These are phyloP conservation scores for Drosophila mimetica DNA, from an alignment of 2,888 invertebrate genomes.

Conservation along the genomic window DNA sequence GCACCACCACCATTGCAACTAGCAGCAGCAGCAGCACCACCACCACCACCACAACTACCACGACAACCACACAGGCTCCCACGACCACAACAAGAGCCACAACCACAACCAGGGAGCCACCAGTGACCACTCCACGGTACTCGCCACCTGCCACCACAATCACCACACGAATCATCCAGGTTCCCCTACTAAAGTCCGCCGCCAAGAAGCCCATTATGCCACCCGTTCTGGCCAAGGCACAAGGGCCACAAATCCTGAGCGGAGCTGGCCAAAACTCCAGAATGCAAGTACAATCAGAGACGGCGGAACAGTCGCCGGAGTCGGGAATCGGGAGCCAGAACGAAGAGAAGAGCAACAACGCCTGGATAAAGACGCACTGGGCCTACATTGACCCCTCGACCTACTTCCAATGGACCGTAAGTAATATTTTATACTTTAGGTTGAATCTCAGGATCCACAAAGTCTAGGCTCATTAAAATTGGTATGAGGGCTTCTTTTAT, in stretches of 20 bases:
- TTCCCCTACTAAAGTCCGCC: constrained; percentile 83
- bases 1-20: neutral
- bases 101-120: constrained; percentile 21
- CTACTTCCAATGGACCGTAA: constrained; percentile 89
- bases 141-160: constrained; percentile 53
- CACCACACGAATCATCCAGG: constrained; percentile 82
- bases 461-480: too few species aligned
- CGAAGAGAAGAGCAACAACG: constrained; percentile 51
- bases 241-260: constrained; percentile 49
- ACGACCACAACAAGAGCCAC: constrained; percentile 30
- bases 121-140: constrained; percentile 25
- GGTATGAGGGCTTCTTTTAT: too few species aligned
- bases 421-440: constrained; percentile 60
- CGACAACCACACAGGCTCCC: constrained; percentile 43
- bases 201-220: constrained; percentile 86
- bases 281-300: constrained; percentile 24
- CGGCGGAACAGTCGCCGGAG: constrained; percentile 61
- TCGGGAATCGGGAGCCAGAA: neutral
- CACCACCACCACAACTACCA: constrained; percentile 24
- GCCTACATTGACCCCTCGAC: constrained; percentile 88
- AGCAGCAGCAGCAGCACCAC: constrained; percentile 33
- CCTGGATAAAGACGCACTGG: constrained; percentile 88
- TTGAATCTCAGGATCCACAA: too few species aligned
- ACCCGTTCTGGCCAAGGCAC: constrained; percentile 82
- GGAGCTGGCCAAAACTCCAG: constrained; percentile 10